Base-by-base conservation (phyloP, 2,113 vertebrate species). In the Scomber scombrus region DNA sequence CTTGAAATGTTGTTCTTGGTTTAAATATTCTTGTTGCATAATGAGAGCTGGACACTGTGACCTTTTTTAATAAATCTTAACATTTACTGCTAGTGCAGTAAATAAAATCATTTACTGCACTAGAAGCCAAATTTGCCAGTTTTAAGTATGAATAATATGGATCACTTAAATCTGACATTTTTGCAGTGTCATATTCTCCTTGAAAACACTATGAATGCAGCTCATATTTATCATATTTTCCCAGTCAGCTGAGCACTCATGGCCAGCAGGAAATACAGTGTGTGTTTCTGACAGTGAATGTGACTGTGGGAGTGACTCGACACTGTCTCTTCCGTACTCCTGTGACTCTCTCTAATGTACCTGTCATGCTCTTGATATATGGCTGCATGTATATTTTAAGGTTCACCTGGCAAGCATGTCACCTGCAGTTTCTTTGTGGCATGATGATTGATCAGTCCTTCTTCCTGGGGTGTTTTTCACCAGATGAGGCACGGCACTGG, bases 381-480 rank as follows among this genome's bases (percentile, higher is more conserved):
- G 87, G 85, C 74, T 86, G 84, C 91, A 90, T 93, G 92, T 93
- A 93, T 93, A 92, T 94, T 92, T 92, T 93, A 92, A 87, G 92
- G 92, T 92, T 94, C 91, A 94, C 88, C 89, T 91, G 91, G 91
- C 88, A 89, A 88, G 89, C 70, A 81, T 88, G 84, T 92, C 91
- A 92, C 87, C 86, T 87, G 80, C 85, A 89, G 84, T 91, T 76
- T 89, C 76, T 90, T 83, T 88, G 62, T 85, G 90, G 81, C 91
- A 90, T 61, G 50, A 88, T 93, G 94, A 94, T 92, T 92, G 91
- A 94, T 93, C 89, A 89, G 91, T 75, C 63, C 79, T 62, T 73
- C 68, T 80, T 79, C 69, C 80, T 29, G 43, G 3, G 56, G 45
- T 75, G 40, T 79, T 84, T 84, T 79, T 84, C 77, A 77, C 49